A percentile compares a stretch with the other conserved stretches of the same genome.
Conservation (phyloP, 1,140 invertebrate genomes). For the Caenorhabditis briggsae region DNA sequence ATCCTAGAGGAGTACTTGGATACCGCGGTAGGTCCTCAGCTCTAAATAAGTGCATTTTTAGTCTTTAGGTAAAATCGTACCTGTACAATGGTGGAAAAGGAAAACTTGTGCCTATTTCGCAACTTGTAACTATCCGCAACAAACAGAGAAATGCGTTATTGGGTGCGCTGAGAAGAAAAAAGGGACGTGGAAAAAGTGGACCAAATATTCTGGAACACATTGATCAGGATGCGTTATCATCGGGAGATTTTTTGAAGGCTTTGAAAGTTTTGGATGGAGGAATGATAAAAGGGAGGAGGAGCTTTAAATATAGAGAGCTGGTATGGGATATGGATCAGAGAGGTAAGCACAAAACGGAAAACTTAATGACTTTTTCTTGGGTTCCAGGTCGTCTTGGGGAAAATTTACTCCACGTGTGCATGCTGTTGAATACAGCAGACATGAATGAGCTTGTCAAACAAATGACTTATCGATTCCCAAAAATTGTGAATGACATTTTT, state of each 20-base stretch:
- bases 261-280: conserved; percentile 64
- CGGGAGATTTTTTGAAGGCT: conserved; percentile 57
- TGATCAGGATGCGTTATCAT: conserved; percentile 52
- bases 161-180: conserved; percentile 80
- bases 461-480: conserved; percentile 90
- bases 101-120: conserved; percentile 87
- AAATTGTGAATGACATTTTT: conserved; percentile 95
- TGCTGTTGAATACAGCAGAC: conserved; percentile 89
- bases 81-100: conserved; percentile 92
- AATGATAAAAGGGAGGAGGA: conserved; percentile 79
- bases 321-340: conserved; percentile 92
- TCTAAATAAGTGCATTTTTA: conserved; percentile 85
- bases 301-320: conserved; percentile 84
- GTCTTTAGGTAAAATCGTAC: conserved; percentile 89
- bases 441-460: conserved; percentile 93
- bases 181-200: conserved; percentile 65
- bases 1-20: conserved; percentile 67
- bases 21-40: conserved; percentile 80
- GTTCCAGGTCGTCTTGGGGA: conserved; percentile 89
- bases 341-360: conserved; percentile 53
- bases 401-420: conserved; percentile 91
- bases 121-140: conserved; percentile 89
- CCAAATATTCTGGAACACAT: conserved; percentile 67
- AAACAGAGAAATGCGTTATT: conserved; percentile 86
- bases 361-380: neutral